Evolutionary conservation across 53 echinoderm and acorn worm genomes (phyloP).

Genomic region (Holothuria leucospilota): DNA sequence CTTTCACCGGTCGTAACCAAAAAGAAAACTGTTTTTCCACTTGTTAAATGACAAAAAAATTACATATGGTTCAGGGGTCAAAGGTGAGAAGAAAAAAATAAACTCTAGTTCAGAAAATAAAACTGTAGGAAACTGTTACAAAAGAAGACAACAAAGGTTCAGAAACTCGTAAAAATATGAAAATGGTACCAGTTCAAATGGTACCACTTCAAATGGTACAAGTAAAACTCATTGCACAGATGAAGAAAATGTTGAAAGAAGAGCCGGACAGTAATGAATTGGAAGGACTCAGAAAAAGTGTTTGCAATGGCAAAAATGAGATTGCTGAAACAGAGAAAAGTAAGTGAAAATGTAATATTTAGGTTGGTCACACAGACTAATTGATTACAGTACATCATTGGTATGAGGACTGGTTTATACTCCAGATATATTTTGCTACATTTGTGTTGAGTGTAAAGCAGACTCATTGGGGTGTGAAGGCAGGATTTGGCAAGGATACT

Average conservation of each 20-base stretch:
- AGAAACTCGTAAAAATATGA: background rate
- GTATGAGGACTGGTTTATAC: too few species aligned
- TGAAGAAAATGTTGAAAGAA: too few species aligned
- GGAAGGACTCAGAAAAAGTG: background rate
- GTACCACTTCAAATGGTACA: too few species aligned
- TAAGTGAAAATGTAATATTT: background rate
- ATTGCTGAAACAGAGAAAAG: conserved; percentile 5
- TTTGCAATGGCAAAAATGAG: conserved; percentile 27
- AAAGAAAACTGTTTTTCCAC: conserved; percentile 78
- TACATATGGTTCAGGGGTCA: background rate
- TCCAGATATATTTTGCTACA: too few species aligned
- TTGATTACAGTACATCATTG: too few species aligned
- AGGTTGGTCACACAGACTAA: too few species aligned
- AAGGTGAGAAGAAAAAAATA: background rate
- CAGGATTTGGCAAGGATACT: too few species aligned
- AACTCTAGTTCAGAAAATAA: background rate
- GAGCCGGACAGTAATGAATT: background rate
- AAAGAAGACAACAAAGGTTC: conserved; percentile 2
- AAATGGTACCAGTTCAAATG: background rate
- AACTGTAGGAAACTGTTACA: background rate
- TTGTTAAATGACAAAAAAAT: conserved; percentile 10
- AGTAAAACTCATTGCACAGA: conserved; percentile 21
- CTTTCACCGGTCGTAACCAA: conserved; percentile 89
- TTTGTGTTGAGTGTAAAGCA: too few species aligned
- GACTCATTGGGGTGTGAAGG: too few species aligned